Evolutionary conservation across 2,113 vertebrate species (phyloP).

Genomic region (Hiodon tergisus): DNA sequence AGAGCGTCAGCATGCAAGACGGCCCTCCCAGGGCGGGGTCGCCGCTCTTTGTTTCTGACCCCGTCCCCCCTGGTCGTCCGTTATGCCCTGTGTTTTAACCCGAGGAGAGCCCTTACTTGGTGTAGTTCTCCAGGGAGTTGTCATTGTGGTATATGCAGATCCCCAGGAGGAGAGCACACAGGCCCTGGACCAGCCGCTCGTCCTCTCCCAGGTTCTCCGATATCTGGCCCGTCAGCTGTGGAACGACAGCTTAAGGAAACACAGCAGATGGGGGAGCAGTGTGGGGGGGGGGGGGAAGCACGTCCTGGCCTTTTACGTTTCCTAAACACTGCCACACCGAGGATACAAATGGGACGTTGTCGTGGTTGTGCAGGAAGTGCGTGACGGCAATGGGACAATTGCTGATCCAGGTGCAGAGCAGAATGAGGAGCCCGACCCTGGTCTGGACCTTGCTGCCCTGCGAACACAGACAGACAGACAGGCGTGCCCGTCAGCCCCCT

Average conservation of each 20-base stretch:
- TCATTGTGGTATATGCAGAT: slow-evolving; percentile 98
- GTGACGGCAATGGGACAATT: slow-evolving; percentile 96
- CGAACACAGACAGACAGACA: slow-evolving; percentile 34
- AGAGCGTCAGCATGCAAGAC: too few species aligned
- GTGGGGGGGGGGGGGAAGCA: too few species aligned
- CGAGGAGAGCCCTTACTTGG: slow-evolving; percentile 68
- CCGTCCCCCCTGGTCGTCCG: too few species aligned
- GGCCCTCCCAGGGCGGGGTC: too few species aligned
- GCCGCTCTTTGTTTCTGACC: too few species aligned
- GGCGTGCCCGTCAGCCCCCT: slow-evolving; percentile 2
- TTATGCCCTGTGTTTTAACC: too few species aligned
- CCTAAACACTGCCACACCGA: slow-evolving; percentile 31
- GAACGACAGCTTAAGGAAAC: slow-evolving; percentile 63
- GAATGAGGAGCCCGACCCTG: slow-evolving; percentile 88
- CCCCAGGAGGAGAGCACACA: slow-evolving; percentile 88
- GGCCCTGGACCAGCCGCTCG: slow-evolving; percentile 89
- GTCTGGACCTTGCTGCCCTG: slow-evolving; percentile 98
- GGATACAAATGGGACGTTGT: slow-evolving; percentile 98
- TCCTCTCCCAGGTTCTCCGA: slow-evolving; percentile 97
- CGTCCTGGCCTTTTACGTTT: too few species aligned
- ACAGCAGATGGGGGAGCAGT: too few species aligned
- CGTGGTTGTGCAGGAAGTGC: slow-evolving; percentile 93
- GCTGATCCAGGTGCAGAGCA: slow-evolving; percentile 95
- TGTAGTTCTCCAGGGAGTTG: slow-evolving; percentile 91
- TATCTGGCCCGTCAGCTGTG: slow-evolving; percentile 92